phyloP scores from a whole-genome alignment of 2,797 vertebrate species.

The Sebastes kiyomatsui region DNA sequence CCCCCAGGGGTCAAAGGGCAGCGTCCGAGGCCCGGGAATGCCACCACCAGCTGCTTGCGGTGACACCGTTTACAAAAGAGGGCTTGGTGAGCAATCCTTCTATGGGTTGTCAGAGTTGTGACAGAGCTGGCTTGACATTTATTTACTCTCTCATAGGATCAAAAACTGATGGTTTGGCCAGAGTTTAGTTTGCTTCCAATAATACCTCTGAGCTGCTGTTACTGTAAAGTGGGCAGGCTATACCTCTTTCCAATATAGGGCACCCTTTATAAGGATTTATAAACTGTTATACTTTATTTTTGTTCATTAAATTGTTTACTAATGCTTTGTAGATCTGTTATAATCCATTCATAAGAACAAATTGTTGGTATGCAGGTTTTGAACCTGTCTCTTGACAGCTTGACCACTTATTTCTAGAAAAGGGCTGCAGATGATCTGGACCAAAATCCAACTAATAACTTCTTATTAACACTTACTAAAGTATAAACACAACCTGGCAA shows the following conservation, averaged over 20 bases:
- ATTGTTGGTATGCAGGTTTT: not conserved
- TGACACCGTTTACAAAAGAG: constrained; percentile 90
- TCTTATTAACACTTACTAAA: not conserved
- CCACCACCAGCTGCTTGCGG: constrained; percentile 96
- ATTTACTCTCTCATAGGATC: constrained; percentile 66
- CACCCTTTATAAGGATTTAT: rapidly evolving
- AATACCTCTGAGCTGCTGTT: not conserved
- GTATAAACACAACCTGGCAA: not conserved
- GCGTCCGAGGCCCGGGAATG: constrained; percentile 86
- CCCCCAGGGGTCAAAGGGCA: constrained; percentile 95
- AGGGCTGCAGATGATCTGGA: not conserved
- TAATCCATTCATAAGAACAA: not conserved
- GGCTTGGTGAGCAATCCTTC: constrained; percentile 75
- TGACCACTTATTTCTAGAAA: not conserved
- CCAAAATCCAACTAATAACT: not conserved
- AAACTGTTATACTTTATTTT: not conserved
- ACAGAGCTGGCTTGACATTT: constrained; percentile 67
- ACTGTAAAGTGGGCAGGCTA: not conserved
- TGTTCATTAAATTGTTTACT: not conserved
- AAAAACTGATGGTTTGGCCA: constrained; percentile 5
- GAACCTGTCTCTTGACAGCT: not conserved
- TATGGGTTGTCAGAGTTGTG: constrained; percentile 70
- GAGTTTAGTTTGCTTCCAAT: not conserved
- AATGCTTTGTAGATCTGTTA: not conserved
- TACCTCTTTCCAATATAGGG: too few species aligned